Base-by-base conservation (phyloP, 2,797 vertebrate species). In the Poeciliopsis paucimaculata region DNA sequence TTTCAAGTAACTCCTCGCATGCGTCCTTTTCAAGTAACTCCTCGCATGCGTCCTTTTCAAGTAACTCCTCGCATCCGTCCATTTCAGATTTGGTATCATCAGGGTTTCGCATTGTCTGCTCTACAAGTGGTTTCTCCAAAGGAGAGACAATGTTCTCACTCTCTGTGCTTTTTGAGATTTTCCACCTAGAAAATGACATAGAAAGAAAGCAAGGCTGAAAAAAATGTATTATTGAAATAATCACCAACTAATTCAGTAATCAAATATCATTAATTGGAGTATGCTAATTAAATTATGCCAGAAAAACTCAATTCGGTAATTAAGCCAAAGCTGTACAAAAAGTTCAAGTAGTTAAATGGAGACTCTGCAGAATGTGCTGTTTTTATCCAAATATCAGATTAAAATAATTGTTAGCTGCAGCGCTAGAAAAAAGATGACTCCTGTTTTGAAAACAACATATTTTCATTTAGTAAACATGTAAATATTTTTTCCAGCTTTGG, bases 151-250 rank as follows among this genome's bases (percentile, higher is more conserved):
- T 45, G 12, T 55, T 16, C 34, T 88, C 81, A 55, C 75, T 53
- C 46, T 7, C 76, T 8, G 75, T 49, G 51, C 6, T 75, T 74
- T 74, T 76, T 57, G 76, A 68, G 15, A 82, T 55, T 13, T 82
- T 84, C 36, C 81, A 79, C 43, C 95, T 95, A 31, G 2, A 84
- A 88, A 2, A 51, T 41, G 57, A 75, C 8, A 0, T 26, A 46
- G 2, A 5, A 34, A 79, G 78, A 9, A 0, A 18, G 5, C 26
- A 46, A 13, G 78, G 36, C 20, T 68, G 20, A 83, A 4, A 34
- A 79, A 12, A 0, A 11, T 1, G 0, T 1, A 23, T 23, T 9
- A 51, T 23, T 9, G 20, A 51, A 23, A 51, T 51, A 23, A 51
- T 23, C 49, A 51, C 49, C 49, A 51, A 51, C 6, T 23, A 51